Evolutionary conservation across 2,888 invertebrate genomes (phyloP).

Genomic region (Drosophila nigricruria): DNA sequence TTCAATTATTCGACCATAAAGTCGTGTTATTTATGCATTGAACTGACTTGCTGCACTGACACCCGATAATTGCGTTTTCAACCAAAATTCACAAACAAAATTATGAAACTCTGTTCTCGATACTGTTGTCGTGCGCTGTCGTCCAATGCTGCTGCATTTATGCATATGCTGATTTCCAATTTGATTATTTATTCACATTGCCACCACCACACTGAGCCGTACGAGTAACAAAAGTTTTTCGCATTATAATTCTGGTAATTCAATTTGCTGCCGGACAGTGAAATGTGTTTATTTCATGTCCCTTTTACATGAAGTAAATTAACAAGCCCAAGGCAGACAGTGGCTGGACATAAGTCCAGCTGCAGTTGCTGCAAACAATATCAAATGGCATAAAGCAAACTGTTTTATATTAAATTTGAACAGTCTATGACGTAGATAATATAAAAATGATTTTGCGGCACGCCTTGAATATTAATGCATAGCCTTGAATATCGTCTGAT

Average conservation of each 20-base stretch:
- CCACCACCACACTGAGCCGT: background rate
- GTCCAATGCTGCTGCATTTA: background rate
- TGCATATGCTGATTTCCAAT: background rate
- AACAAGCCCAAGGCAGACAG: too few relatives aligned
- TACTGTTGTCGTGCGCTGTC: background rate
- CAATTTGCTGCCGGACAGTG: background rate
- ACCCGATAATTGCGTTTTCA: constrained; percentile 21
- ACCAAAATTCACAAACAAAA: constrained; percentile 19
- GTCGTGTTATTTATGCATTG: constrained; percentile 46
- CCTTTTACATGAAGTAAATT: background rate
- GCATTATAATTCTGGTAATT: background rate
- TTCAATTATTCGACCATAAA: constrained; percentile 22
- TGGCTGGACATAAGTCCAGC: constrained; percentile 8
- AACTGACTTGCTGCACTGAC: constrained; percentile 26
- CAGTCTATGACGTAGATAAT: constrained; percentile 71
- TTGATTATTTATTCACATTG: background rate
- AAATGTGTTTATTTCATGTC: background rate
- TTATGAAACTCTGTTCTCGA: constrained; percentile 12
- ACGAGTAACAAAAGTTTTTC: background rate
- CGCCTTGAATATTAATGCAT: constrained; percentile 74
- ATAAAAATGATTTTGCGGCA: constrained; percentile 50
- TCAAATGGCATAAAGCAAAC: background rate
- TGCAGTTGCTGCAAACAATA: constrained; percentile 5
- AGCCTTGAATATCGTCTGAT: constrained; percentile 59
- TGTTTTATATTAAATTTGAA: constrained; percentile 21